Evolutionary conservation across 2,888 invertebrate species (phyloP), one percentile per base, ranked within the genome.

Genomic region (Metopia argyrocephala): DNA sequence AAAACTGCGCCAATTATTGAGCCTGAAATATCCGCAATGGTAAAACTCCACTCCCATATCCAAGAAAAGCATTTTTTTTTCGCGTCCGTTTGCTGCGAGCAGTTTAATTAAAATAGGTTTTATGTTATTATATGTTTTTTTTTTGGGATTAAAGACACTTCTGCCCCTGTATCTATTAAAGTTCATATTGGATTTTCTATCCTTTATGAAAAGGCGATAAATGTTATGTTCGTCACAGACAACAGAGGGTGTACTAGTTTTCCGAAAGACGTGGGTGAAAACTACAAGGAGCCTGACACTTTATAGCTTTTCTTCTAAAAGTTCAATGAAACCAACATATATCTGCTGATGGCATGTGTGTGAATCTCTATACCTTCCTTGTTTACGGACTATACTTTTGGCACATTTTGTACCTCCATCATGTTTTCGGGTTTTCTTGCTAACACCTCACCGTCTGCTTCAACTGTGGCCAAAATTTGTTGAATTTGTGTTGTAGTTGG

Each of bases 111-210:
- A 6, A 5, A 56, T 25, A 54, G 54, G 54, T n/a, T 6, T 15
- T 25, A 52, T 5, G 12, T 3, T 31, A 12, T 61, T 3, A n/a
- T n/a, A n/a, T n/a, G n/a, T 31, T 6, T 6, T 23, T 9, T 9
- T n/a, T 25, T 78, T 0, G 71, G 71, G 3, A 65, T 38, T 18
- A 78, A 65, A 2, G 78, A 66, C 1, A 66, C 5, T 7, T 78
- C 66, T 1, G 61, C 71, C 15, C 64, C 5, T n/a, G 73, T 73
- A 23, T 73, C 73, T 46, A 61, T 66, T n/a, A n/a, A n/a, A n/a
- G n/a, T n/a, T n/a, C n/a, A n/a, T n/a, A n/a, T n/a, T n/a, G n/a
- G n/a, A n/a, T n/a, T n/a, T n/a, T n/a, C n/a, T n/a, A n/a, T n/a
- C n/a, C n/a, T n/a, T n/a, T n/a, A n/a, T n/a, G n/a, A n/a, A n/a